Evolutionary conservation across 2,888 invertebrate species (phyloP).

Genomic region (Metallyticus violacea): DNA sequence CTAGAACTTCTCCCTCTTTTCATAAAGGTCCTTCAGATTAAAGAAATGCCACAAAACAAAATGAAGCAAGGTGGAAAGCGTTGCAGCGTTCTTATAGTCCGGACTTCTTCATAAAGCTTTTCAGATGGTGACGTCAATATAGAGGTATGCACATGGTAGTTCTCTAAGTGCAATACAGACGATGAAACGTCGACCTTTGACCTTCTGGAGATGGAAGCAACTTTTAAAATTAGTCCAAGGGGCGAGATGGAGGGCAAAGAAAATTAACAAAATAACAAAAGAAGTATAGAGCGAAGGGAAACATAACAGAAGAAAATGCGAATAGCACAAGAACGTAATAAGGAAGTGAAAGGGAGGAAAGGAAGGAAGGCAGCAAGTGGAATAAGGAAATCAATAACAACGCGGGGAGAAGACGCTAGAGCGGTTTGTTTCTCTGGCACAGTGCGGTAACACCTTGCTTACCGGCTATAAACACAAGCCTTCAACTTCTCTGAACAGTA

Average conservation of each 20-base stretch:
- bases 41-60: not conserved
- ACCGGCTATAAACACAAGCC: too few relatives aligned
- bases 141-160: not conserved
- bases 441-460: not conserved
- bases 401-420: not conserved
- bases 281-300: not conserved
- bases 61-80: not conserved
- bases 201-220: not conserved
- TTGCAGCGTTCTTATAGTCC: not conserved
- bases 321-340: not conserved
- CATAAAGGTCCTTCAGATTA: not conserved
- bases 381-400: not conserved
- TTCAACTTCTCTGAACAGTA: too few relatives aligned
- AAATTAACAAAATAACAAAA: not conserved
- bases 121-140: not conserved
- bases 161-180: not conserved
- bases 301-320: not conserved
- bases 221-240: not conserved
- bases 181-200: not conserved
- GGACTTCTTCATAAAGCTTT: not conserved
- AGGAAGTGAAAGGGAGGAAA: not conserved
- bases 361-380: not conserved
- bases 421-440: not conserved
- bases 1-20: too few relatives aligned
- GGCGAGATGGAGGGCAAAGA: not conserved